Conservation (phyloP, 2,888 invertebrate species). For the Apocheima hispidaria region DNA sequence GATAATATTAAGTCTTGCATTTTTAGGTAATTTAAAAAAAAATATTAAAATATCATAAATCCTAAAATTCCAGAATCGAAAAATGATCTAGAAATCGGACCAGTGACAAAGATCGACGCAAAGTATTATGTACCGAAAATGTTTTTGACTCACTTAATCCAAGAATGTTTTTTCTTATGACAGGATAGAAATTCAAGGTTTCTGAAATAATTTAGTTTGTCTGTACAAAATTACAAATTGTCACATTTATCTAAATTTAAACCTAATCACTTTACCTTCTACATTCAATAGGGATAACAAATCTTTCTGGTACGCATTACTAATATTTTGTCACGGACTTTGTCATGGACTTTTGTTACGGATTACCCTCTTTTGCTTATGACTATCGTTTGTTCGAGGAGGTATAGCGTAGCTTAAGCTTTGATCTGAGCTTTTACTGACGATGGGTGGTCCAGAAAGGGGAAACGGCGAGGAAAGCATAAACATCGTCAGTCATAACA, state of each 20-base stretch:
- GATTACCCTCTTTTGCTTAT: not conserved
- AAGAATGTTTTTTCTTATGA: no score
- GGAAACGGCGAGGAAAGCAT: slow-evolving; percentile 26
- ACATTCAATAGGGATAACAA: no score
- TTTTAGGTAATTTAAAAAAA: no score
- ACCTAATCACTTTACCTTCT: no score
- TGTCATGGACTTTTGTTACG: no score
- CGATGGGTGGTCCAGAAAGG: slow-evolving; percentile 37
- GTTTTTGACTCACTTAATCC: not conserved
- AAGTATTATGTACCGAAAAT: not conserved
- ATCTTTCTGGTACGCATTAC: no score
- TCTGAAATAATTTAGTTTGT: no score
- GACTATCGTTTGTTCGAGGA: not conserved
- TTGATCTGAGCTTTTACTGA: not conserved
- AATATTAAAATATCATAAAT: not conserved
- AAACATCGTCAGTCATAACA: slow-evolving; percentile 37
- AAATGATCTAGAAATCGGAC: slow-evolving; percentile 3
- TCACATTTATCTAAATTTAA: no score
- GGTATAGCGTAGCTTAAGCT: not conserved
- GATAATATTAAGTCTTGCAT: not conserved
- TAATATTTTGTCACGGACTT: no score
- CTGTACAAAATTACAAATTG: no score
- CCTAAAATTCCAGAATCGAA: not conserved
- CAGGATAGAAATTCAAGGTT: no score
- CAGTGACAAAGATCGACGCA: slow-evolving; percentile 17